Evolutionary conservation across 2,888 invertebrate species (phyloP).

Genomic region (Epinotia bilunana): DNA sequence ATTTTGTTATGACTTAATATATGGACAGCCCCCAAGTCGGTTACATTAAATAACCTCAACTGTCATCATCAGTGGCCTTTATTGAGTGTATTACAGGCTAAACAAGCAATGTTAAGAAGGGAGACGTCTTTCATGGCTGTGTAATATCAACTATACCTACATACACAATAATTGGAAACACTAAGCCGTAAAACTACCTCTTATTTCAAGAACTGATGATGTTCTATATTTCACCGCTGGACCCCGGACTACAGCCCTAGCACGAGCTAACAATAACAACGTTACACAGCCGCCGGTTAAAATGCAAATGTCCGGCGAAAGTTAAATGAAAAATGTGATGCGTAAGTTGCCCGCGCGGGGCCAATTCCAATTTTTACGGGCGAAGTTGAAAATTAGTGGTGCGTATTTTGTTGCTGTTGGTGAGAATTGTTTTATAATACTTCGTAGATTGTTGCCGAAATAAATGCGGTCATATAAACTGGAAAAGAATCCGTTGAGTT

Average conservation of each 20-base stretch:
- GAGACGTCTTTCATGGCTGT: no score
- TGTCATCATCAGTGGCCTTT: no score
- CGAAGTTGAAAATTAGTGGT: constrained; percentile 20
- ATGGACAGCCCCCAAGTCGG: no score
- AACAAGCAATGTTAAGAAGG: no score
- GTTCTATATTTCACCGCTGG: background rate
- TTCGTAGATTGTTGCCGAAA: background rate
- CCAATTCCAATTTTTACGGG: constrained; percentile 24
- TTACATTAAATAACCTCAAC: no score
- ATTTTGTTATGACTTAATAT: no score
- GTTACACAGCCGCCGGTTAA: constrained; percentile 34
- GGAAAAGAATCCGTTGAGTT: no score
- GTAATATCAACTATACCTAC: no score
- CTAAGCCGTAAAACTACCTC: background rate
- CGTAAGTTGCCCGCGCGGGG: constrained; percentile 29
- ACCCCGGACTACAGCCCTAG: background rate
- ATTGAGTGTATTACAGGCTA: no score
- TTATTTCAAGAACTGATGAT: background rate
- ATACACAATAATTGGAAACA: background rate
- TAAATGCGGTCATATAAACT: background rate
- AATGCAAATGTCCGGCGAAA: constrained; percentile 40
- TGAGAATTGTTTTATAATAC: constrained; percentile 17
- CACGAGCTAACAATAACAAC: constrained; percentile 25
- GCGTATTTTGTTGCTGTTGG: constrained; percentile 2
- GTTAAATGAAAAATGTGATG: constrained; percentile 44